These are phyloP conservation scores for Melanotaenia parkinsoni DNA, from an alignment of 2,797 vertebrate genomes.

Conservation along the genomic window DNA sequence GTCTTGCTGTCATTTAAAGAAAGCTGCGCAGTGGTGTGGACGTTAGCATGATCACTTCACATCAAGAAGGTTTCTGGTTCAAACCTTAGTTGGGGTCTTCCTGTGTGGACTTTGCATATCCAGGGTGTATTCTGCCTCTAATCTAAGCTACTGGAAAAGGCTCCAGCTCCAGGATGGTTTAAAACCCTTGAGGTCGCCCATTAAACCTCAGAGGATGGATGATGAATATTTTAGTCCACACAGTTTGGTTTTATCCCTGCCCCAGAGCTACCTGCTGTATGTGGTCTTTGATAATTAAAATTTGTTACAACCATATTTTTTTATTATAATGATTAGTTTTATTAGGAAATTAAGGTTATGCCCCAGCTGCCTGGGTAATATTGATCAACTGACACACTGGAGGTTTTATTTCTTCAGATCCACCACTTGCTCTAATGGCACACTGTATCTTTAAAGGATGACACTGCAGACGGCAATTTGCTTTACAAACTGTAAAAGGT, in stretches of 20 bases:
- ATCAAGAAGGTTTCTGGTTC: not conserved
- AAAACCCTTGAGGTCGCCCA: not conserved
- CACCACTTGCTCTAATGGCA: not conserved
- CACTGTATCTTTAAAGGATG: not conserved
- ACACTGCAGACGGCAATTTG: not conserved
- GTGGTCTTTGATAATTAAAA: not conserved
- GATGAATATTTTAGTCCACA: not conserved
- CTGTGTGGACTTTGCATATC: not conserved
- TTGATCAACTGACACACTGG: not conserved
- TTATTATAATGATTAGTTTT: not conserved
- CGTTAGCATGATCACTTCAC: not conserved
- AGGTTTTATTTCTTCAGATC: not conserved
- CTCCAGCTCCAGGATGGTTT: not conserved
- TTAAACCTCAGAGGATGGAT: not conserved
- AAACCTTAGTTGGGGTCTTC: too few relatives aligned
- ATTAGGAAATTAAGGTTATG: not conserved
- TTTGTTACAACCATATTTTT: not conserved
- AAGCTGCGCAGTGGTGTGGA: not conserved
- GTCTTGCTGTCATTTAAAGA: not conserved
- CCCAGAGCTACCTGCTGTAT: not conserved
- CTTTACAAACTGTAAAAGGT: not conserved
- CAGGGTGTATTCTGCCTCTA: not conserved
- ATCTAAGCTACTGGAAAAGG: not conserved
- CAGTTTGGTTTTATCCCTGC: not conserved
- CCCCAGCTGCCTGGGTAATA: not conserved